Percentiles rank a stretch among this genome's conserved stretches.
Evolutionary conservation across 64 coral and sea anemone species (phyloP).

Genomic region (Acropora yongei): DNA sequence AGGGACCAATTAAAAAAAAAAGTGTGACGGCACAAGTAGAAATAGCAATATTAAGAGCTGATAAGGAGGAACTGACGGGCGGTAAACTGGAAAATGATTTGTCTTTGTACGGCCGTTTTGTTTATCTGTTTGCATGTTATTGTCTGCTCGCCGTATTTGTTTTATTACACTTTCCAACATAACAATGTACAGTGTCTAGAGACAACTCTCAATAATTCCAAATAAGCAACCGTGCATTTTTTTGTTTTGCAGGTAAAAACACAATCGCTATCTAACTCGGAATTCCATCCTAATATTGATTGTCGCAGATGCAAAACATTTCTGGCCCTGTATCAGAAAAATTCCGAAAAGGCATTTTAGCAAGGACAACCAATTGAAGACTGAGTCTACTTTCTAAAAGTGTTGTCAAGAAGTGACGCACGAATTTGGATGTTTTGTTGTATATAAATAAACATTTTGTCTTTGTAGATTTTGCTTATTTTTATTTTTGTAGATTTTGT

Average conservation of each 20-base stretch:
- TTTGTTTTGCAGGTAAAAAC: not conserved
- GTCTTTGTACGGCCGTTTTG: too few species aligned
- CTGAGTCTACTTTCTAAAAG: not conserved
- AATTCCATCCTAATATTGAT: not conserved
- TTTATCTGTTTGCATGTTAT: too few species aligned
- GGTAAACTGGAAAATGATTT: too few species aligned
- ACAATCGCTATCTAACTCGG: too few species aligned
- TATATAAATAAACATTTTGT: not conserved
- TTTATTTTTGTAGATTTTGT: not conserved
- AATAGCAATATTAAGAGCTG: not conserved
- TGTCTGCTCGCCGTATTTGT: too few species aligned
- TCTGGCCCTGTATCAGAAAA: not conserved
- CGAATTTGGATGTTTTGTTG: not conserved
- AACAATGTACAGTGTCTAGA: not conserved
- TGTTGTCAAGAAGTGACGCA: not conserved
- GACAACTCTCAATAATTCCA: not conserved
- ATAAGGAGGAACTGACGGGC: too few species aligned
- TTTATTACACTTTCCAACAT: not conserved
- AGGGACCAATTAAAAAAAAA: not conserved
- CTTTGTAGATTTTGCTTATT: not conserved
- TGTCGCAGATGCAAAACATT: not conserved
- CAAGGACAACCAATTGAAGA: not conserved
- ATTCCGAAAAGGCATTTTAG: not conserved
- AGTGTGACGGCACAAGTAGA: not conserved
- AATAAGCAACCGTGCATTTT: not conserved